Base-by-base conservation (phyloP, 2,888 invertebrate species). In the Caenorhabditis wallacei region DNA sequence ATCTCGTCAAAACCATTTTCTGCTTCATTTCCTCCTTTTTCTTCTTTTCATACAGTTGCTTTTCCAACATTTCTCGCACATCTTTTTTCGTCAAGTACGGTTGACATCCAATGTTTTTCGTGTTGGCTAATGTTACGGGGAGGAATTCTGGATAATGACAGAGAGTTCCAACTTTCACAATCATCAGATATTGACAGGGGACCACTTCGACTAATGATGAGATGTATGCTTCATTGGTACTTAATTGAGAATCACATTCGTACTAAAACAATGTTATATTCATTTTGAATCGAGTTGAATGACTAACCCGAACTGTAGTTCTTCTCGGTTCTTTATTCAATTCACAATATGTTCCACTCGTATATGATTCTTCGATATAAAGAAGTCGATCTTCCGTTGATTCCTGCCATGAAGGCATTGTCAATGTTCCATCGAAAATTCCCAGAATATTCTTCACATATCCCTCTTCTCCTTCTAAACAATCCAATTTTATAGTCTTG, bases 371-470 rank as follows among this genome's bases (percentile, higher is more conserved):
- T 59, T 84, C 82, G 2, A 84, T 56, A 35, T 82, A 84, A 13
- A 82, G 56, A 10, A 80, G 46, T 11, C 76, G 59, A 61, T 84
- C 82, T 7, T 57, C 63, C 0, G 79, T 80, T 16, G 82, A 80
- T 59, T 63, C 74, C 20, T 51, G 57, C 30, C 69, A 80, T 5
- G 78, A 53, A 10, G 83, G 81, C 79, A 84, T 80, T 5, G 51
- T 43, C 37, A 66, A 54, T 16, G 26, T 81, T 3, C 85, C 85
- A 26, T 84, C 76, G 70, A 76, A 79, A 1, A 82, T 48, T 8
- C 85, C 85, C 16, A 85, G 74, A 30, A 82, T 82, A 26, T 84
- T 81, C 18, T 72, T 68, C 20, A 63, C 80, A 40, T 64, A 84
- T 4, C 75, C 84, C 2, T 59, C 66, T 1, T 79, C 35, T 1